phyloP scores from a whole-genome alignment of 1,140 invertebrate species.

The Zaprionus inermis region DNA sequence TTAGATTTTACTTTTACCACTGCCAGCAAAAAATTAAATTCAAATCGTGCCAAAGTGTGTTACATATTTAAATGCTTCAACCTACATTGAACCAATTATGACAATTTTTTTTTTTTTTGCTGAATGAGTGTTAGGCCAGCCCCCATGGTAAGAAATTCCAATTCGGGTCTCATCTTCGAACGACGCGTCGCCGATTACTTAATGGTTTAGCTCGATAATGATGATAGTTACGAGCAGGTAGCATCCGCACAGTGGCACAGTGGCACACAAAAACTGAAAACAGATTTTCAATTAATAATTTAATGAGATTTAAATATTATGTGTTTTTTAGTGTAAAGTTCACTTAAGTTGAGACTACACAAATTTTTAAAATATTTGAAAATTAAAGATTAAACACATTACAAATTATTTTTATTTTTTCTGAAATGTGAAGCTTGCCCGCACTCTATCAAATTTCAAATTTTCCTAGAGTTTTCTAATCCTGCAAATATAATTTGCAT shows the following conservation, averaged over 20 bases:
- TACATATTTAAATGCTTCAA: conserved; percentile 71
- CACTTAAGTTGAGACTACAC: too few relatives aligned
- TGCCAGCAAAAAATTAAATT: conserved; percentile 28
- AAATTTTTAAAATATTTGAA: too few relatives aligned
- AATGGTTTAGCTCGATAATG: conserved; percentile 32
- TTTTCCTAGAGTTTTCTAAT: neutral
- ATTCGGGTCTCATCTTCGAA: neutral
- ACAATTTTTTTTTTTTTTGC: conserved; percentile 59
- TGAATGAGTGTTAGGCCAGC: conserved; percentile 43
- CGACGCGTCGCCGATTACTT: conserved; percentile 14
- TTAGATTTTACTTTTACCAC: conserved; percentile 59
- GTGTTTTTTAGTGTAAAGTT: too few relatives aligned
- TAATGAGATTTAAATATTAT: neutral
- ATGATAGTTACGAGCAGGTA: conserved; percentile 41
- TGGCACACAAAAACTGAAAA: neutral
- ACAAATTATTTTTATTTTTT: too few relatives aligned
- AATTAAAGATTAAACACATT: too few relatives aligned
- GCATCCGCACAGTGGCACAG: neutral
- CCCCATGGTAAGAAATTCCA: conserved; percentile 1
- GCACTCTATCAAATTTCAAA: too few relatives aligned
- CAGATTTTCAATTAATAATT: neutral
- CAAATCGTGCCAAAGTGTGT: conserved; percentile 61
- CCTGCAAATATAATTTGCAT: neutral
- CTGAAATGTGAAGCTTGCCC: too few relatives aligned
- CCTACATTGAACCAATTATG: conserved; percentile 70